Base-by-base conservation (phyloP, 2,888 invertebrate species). In the Agrilus biguttatus region DNA sequence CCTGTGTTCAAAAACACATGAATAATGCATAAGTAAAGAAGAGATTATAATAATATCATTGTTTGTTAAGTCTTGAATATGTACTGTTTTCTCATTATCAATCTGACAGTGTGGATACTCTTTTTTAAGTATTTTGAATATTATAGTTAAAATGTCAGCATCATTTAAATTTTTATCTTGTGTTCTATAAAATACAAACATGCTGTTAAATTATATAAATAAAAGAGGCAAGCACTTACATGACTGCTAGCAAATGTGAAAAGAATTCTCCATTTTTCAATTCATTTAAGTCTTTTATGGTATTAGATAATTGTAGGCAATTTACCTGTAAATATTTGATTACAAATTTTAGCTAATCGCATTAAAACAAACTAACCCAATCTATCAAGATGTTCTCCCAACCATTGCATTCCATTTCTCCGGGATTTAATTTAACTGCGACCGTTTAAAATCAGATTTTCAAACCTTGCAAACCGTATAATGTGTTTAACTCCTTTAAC, bases 21-120 rank as follows among this genome's bases (percentile, higher is more conserved):
- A 60, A 48, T 61, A 65, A 50, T 66, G 63, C 53, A 66, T 49
- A 40, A 66, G 47, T n/a, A 65, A 49, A 5, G 63, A 62, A 17
- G 56, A 59, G 32, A 62, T 45, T 14, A 52, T 44, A 33, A 51
- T 47, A 12, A 62, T 43, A 43, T 60, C 58, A 6, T 39, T 39
- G 21, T 41, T 28, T 13, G 53, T 44, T 32, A 59, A 40, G 35
- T 59, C 57, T 33, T 41, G 46, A n/a, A 57, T 42, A 42, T 56
- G 54, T 17, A 28, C 35, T 21, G 28, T 37, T 17, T 38, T 32
- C 19, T 33, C 14, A 21, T 36, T 46, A 17, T 53, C 44, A 21
- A 59, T 52, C 17, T 43, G 38, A 40, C 55, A 57, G 32, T 56
- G 44, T 14, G 59, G 53, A 47, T 61, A 62, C 42, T 57, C 54